Percentiles rank a stretch among this genome's conserved stretches.
Evolutionary conservation across 92 coral and sea anemone species (phyloP).

Genomic region (Bergia sp.): DNA sequence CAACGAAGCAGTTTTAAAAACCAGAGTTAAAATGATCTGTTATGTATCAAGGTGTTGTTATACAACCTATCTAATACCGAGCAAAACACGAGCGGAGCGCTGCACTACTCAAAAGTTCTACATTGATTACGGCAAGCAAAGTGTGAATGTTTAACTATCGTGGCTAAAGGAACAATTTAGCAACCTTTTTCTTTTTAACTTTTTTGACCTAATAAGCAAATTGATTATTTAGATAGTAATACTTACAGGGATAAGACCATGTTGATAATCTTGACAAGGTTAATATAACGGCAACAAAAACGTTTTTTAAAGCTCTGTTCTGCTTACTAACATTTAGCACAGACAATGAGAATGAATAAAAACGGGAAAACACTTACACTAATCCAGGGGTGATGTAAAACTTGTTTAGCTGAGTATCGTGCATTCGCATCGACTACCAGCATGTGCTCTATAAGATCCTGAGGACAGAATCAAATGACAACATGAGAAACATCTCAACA

Average conservation of each 20-base stretch:
- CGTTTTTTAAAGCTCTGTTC: too few relatives aligned
- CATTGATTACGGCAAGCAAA: too few relatives aligned
- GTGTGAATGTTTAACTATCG: too few relatives aligned
- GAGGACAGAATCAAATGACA: not conserved
- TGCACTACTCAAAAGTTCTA: too few relatives aligned
- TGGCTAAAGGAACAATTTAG: too few relatives aligned
- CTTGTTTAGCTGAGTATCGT: conserved; percentile 89
- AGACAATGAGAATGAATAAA: not conserved
- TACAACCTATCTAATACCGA: not conserved
- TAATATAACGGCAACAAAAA: too few relatives aligned
- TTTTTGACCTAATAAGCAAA: too few relatives aligned
- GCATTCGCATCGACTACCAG: conserved; percentile 86
- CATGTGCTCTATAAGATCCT: conserved; percentile 96
- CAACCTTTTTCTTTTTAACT: too few relatives aligned
- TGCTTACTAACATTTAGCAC: not conserved
- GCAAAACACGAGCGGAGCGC: not conserved
- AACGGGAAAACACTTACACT: conserved; percentile 58
- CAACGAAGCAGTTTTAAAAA: not conserved
- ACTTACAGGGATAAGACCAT: too few relatives aligned
- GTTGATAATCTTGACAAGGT: too few relatives aligned
- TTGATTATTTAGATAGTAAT: too few relatives aligned
- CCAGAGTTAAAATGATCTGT: too few relatives aligned
- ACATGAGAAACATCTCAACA: not conserved
- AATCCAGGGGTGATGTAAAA: conserved; percentile 88
- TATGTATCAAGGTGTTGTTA: not conserved